These are phyloP conservation scores for Chlorops oryzae DNA, from an alignment of 1,140 invertebrate genomes.

Conservation along the genomic window DNA sequence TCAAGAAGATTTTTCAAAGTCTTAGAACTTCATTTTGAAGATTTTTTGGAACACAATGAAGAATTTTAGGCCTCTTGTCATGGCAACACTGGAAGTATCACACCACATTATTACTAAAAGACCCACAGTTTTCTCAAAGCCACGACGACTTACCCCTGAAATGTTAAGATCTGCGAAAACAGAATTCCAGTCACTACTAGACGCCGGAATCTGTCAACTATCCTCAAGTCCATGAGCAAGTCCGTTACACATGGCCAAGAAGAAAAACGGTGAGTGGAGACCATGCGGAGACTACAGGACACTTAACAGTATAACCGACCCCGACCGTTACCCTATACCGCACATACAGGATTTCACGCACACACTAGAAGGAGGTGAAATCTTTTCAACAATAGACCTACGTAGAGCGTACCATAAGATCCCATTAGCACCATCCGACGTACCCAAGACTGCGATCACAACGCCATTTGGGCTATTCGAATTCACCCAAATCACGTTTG, in stretches of 20 bases:
- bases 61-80: no score
- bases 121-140: constrained; percentile 24
- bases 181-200: constrained; percentile 19
- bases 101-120: constrained; percentile 28
- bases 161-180: constrained; percentile 23
- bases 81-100: not conserved
- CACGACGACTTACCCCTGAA: constrained; percentile 38
- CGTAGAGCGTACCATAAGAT: constrained; percentile 50
- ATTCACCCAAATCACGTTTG: constrained; percentile 43
- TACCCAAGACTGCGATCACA: constrained; percentile 40
- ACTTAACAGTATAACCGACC: constrained; percentile 36
- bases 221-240: constrained; percentile 48
- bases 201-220: constrained; percentile 32
- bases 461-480: constrained; percentile 46
- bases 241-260: constrained; percentile 46
- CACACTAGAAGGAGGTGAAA: not conserved
- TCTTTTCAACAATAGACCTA: constrained; percentile 2
- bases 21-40: no score
- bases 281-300: constrained; percentile 48
- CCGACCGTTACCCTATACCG: constrained; percentile 2
- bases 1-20: no score
- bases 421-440: constrained; percentile 31
- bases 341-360: constrained; percentile 7
- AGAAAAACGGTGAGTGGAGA: constrained; percentile 34
- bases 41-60: no score